phyloP scores from a whole-genome alignment of 2,888 invertebrate species.

The Leptinotarsa tumamoca region DNA sequence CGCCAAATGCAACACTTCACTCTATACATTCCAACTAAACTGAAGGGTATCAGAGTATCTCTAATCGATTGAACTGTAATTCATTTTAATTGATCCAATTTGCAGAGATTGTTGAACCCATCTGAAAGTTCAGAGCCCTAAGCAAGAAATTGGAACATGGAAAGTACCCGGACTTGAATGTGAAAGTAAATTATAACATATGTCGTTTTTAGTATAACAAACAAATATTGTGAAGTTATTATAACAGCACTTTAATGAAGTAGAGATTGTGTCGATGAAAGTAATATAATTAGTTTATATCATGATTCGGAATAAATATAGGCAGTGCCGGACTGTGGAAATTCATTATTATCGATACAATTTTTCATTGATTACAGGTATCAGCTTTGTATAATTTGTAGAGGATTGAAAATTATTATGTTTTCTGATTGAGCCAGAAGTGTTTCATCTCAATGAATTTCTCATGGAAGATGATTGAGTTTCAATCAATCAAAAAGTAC shows the following conservation, averaged over 20 bases:
- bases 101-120: background rate
- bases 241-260: background rate
- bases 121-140: background rate
- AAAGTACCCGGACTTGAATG: constrained; percentile 25
- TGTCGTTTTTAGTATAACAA: background rate
- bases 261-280: constrained; percentile 4
- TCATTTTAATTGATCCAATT: background rate
- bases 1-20: no score
- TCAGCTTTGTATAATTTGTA: no score
- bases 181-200: constrained; percentile 34
- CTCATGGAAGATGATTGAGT: no score
- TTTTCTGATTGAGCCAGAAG: no score
- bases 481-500: no score
- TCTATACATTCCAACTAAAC: no score
- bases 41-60: no score
- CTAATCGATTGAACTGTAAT: background rate
- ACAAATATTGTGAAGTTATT: background rate
- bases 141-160: constrained; percentile 12
- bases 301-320: background rate
- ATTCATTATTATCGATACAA: background rate
- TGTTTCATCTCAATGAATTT: no score
- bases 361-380: no score
- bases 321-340: constrained; percentile 2
- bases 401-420: no score
- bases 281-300: constrained; percentile 1